Conservation (phyloP, 1,140 invertebrate genomes). For the Melitaea cinxia region DNA sequence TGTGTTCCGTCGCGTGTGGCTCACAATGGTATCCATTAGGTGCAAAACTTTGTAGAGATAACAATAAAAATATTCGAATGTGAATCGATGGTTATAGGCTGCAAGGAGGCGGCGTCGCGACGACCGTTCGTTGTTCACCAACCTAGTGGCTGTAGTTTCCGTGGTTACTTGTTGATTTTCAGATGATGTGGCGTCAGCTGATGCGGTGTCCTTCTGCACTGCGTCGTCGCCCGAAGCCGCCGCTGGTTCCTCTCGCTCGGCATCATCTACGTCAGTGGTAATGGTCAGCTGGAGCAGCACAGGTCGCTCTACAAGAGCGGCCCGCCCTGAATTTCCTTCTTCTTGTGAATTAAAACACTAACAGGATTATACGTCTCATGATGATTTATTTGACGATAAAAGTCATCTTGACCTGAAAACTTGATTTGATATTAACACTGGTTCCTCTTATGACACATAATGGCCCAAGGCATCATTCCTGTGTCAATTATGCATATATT, state of each 20-base stretch:
- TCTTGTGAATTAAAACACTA: constrained; percentile 30
- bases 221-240: constrained; percentile 50
- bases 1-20: neutral
- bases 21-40: constrained; percentile 37
- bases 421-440: constrained; percentile 79
- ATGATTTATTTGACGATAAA: constrained; percentile 40
- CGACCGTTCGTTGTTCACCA: constrained; percentile 70
- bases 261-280: constrained; percentile 72
- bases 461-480: constrained; percentile 48
- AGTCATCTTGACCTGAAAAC: constrained; percentile 77
- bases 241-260: constrained; percentile 50
- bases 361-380: constrained; percentile 12
- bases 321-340: constrained; percentile 58
- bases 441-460: constrained; percentile 55
- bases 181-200: constrained; percentile 44
- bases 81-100: constrained; percentile 66
- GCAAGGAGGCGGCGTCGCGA: constrained; percentile 62
- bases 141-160: constrained; percentile 74
- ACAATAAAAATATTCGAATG: constrained; percentile 50
- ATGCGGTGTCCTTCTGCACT: constrained; percentile 46
- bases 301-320: constrained; percentile 66
- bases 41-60: constrained; percentile 81
- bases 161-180: constrained; percentile 68
- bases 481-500: constrained; percentile 47
- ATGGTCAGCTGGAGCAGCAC: constrained; percentile 62